phyloP scores from a whole-genome alignment of 2,888 invertebrate species.

The Caenorhabditis auriculariae region DNA sequence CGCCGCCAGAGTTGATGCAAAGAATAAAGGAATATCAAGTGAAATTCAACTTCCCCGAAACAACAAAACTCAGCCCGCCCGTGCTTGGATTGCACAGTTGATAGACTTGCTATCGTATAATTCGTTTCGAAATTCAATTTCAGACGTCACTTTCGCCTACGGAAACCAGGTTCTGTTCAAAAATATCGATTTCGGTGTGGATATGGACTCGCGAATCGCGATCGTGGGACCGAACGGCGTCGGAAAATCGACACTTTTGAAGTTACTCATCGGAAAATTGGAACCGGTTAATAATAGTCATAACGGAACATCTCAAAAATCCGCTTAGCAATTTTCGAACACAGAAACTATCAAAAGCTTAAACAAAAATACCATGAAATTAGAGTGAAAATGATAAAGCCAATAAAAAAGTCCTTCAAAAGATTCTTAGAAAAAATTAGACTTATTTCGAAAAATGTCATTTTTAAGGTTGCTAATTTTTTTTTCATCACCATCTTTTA shows the following conservation, averaged over 20 bases:
- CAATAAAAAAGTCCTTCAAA: too few species aligned
- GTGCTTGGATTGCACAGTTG: constrained; percentile 88
- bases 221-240: constrained; percentile 89
- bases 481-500: too few species aligned
- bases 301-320: neutral
- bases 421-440: too few species aligned
- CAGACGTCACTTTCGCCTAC: constrained; percentile 85
- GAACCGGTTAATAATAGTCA: constrained; percentile 70
- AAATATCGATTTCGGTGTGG: constrained; percentile 91
- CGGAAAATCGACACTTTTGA: constrained; percentile 96
- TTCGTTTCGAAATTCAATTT: constrained; percentile 6
- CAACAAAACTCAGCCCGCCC: constrained; percentile 92
- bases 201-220: constrained; percentile 78
- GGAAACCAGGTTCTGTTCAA: constrained; percentile 76
- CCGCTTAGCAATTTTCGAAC: too few species aligned
- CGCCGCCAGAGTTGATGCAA: constrained; percentile 81
- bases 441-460: too few species aligned
- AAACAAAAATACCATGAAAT: too few species aligned
- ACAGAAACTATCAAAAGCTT: too few species aligned
- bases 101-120: constrained; percentile 40
- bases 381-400: too few species aligned
- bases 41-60: constrained; percentile 95
- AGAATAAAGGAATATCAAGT: constrained; percentile 93
- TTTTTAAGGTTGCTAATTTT: too few species aligned
- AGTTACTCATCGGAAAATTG: constrained; percentile 83